A percentile compares a stretch with the other conserved stretches of the same genome.
Evolutionary conservation across 2,888 invertebrate species (phyloP).

Genomic region (Bugulina stolonifera): DNA sequence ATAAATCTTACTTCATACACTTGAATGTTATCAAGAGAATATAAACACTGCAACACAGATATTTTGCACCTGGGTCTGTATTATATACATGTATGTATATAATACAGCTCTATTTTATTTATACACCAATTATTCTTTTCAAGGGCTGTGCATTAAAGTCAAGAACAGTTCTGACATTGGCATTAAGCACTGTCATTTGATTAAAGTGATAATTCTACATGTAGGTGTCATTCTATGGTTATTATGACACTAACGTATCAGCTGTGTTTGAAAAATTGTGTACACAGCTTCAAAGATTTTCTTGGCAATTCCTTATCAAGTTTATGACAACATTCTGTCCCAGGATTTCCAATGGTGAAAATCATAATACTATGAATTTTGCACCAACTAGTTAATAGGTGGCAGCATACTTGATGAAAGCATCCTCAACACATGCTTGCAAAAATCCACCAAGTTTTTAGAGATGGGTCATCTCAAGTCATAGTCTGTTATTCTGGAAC

Average conservation of each 20-base stretch:
- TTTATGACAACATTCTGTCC: no score
- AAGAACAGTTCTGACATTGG: neutral
- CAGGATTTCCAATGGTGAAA: no score
- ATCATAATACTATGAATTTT: no score
- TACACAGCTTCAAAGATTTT: neutral
- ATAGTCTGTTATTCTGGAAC: no score
- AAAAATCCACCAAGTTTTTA: no score
- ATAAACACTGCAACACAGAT: neutral
- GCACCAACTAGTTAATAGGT: no score
- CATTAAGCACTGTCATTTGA: constrained; percentile 21
- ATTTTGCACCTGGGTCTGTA: neutral
- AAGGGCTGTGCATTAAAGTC: neutral
- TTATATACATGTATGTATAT: no score
- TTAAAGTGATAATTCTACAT: constrained; percentile 13
- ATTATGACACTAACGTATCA: constrained; percentile 2
- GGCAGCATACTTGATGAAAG: no score
- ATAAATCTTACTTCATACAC: neutral
- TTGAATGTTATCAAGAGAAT: neutral
- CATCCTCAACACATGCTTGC: no score
- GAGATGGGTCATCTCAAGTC: no score
- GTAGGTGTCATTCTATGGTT: neutral
- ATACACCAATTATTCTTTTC: neutral
- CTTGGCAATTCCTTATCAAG: neutral
- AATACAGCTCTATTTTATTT: neutral
- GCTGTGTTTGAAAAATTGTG: neutral